These are phyloP conservation scores for Notodromas monacha DNA, from an alignment of 2,888 invertebrate genomes.

Conservation along the genomic window DNA sequence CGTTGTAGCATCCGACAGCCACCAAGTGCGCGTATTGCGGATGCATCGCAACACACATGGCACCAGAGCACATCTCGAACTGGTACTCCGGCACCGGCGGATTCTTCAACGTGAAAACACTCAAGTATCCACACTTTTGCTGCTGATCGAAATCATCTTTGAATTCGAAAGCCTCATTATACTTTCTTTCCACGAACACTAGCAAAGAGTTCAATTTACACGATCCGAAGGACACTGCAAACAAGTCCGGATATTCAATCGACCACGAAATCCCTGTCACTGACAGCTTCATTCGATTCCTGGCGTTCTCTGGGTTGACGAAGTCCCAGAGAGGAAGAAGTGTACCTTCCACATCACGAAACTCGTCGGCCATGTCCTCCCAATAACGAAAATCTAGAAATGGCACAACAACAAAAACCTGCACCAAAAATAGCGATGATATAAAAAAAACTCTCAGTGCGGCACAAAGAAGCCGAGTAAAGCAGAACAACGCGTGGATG, in stretches of 20 bases:
- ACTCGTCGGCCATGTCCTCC: conserved; percentile 86
- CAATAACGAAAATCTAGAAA: conserved; percentile 89
- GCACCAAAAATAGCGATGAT: too few relatives aligned
- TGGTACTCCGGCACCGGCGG: conserved; percentile 70
- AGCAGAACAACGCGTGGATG: too few relatives aligned
- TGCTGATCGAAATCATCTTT: conserved; percentile 60
- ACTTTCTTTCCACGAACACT: too few relatives aligned
- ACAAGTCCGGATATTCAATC: conserved; percentile 56
- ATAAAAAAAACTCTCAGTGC: too few relatives aligned
- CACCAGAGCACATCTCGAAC: conserved; percentile 43
- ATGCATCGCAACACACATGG: conserved; percentile 63
- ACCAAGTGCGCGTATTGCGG: conserved; percentile 32
- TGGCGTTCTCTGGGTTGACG: conserved; percentile 38
- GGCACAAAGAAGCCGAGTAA: too few relatives aligned
- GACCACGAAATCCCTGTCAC: conserved; percentile 67
- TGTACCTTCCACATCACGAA: conserved; percentile 63
- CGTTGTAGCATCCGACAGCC: conserved; percentile 42
- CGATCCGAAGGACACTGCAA: conserved; percentile 64
- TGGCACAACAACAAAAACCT: too few relatives aligned
- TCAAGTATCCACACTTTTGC: conserved; percentile 39
- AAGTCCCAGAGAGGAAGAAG: conserved; percentile 77
- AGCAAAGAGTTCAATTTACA: too few relatives aligned
- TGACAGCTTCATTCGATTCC: too few relatives aligned
- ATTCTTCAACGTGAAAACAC: conserved; percentile 67
- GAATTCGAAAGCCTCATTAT: too few relatives aligned